These are phyloP conservation scores for Heliothis virescens DNA, from an alignment of 1,140 invertebrate species.

Conservation along the genomic window DNA sequence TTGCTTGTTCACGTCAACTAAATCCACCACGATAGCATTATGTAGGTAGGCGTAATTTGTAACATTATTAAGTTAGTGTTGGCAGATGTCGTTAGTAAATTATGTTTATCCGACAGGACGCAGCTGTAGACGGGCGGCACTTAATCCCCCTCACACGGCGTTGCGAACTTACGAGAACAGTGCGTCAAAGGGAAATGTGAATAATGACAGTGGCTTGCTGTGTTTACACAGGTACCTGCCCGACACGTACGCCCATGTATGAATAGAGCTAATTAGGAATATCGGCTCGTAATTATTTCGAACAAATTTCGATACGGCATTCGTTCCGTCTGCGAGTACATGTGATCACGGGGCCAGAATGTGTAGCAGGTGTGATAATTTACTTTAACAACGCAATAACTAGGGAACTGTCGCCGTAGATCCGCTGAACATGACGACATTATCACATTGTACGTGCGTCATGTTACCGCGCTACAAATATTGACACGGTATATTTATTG, in stretches of 20 bases:
- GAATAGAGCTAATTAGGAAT: conserved; percentile 32
- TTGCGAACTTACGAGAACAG: conserved; percentile 65
- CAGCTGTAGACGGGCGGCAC: conserved; percentile 70
- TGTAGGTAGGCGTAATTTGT: conserved; percentile 60
- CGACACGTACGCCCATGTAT: conserved; percentile 11
- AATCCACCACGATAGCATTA: conserved; percentile 49
- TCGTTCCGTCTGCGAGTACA: conserved; percentile 9
- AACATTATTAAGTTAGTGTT: conserved; percentile 70
- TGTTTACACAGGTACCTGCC: conserved; percentile 51
- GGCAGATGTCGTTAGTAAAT: conserved; percentile 76
- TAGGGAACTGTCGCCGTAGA: conserved; percentile 36
- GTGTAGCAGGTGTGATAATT: conserved; percentile 46
- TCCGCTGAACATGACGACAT: conserved; percentile 35
- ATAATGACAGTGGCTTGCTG: conserved; percentile 66
- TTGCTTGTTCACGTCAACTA: conserved; percentile 53
- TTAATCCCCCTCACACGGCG: conserved; percentile 72
- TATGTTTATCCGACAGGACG: conserved; percentile 76
- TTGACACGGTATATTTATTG: conserved; percentile 39
- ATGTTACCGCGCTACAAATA: conserved; percentile 32
- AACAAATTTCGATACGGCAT: background rate
- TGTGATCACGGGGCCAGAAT: conserved; percentile 4
- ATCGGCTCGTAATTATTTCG: conserved; percentile 4
- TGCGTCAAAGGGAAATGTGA: conserved; percentile 73
- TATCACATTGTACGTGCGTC: conserved; percentile 35
- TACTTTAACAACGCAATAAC: conserved; percentile 48